Percentiles rank a stretch among this genome's conserved stretches.
phyloP scores from a whole-genome alignment of 1,140 invertebrate genomes.

The Dendrolimus kikuchii region DNA sequence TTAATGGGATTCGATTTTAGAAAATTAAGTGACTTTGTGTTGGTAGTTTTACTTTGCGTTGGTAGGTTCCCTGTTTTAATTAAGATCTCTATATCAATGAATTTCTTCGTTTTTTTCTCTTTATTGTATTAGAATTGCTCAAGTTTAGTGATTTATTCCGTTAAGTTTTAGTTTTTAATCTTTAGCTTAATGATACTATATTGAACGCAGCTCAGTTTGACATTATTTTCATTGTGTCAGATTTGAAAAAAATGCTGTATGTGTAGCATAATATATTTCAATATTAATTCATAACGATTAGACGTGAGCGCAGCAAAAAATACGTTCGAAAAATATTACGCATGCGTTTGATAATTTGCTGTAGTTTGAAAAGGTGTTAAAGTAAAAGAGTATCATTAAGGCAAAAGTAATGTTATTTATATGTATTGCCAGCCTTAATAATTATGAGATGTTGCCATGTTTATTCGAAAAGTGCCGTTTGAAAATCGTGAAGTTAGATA shows the following conservation, averaged over 20 bases:
- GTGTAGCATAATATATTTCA: no score
- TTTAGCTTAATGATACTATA: no score
- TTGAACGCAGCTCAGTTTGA: conserved; percentile 11
- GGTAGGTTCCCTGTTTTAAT: conserved; percentile 19
- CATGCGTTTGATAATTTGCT: no score
- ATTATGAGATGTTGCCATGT: conserved; percentile 23
- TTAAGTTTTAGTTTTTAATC: conserved; percentile 23
- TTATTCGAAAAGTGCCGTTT: conserved; percentile 1
- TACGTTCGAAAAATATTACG: no score
- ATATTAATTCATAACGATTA: no score
- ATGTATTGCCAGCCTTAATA: conserved; percentile 13
- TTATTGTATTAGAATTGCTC: conserved; percentile 31
- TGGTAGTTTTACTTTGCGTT: not conserved
- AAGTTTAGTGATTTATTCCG: conserved; percentile 41
- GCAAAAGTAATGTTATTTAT: conserved; percentile 28
- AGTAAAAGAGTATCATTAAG: not conserved
- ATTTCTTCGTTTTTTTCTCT: conserved; percentile 29
- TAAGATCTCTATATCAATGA: conserved; percentile 41
- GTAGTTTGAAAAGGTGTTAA: no score
- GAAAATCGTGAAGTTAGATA: not conserved
- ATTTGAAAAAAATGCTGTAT: no score
- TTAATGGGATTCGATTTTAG: conserved; percentile 24
- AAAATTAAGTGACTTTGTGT: conserved; percentile 18
- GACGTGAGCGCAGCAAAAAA: no score
- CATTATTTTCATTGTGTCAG: not conserved